Evolutionary conservation across 2,113 vertebrate genomes (phyloP), one percentile per base, ranked within the genome.

Genomic region (Uria lomvia): DNA sequence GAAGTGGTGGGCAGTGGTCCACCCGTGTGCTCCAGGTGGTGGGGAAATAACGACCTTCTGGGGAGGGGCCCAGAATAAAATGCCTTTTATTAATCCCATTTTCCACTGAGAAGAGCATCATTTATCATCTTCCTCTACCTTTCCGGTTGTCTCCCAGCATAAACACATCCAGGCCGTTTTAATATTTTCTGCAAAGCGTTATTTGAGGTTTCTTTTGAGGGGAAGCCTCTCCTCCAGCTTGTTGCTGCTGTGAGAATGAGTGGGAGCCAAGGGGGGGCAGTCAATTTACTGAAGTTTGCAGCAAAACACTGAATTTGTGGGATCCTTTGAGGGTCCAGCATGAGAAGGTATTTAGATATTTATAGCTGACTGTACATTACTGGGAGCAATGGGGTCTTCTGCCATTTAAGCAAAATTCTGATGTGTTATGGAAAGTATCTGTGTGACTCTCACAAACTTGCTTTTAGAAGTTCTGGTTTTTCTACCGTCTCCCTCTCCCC

Each of bases 291-390:
- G 81, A 71, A 85, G 93, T 95, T 96, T 95, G 93, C 90, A 96
- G 62, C 71, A 34, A 94, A 95, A 73, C 90, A 78, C 88, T 97
- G 79, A 91, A 90, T 92, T 96, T 96, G 91, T 88, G 88, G 58
- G 88, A 84, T 94, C 94, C 78, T 94, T 96, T 94, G 86, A 94
- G 70, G 71, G 66, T 94, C 63, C 8, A 43, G 74, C 52, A 72
- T 59, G 86, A 74, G 75, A 95, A 67, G 43, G 4, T 65, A 56
- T 68, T 91, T 93, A 53, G 53, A 34, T 93, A 77, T 93, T 95
- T 97, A 86, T 73, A 97, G 93, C 89, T 81, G 60, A 92, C 75
- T 88, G 65, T 94, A 58, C 29, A 4, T 91, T 88, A 59, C 22
- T 66, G 62, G 67, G 92, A 94, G 66, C 79, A 71, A 75, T 6